Conservation (phyloP, 64 coral and sea anemone genomes). For the Dendronephthya gigantea region DNA sequence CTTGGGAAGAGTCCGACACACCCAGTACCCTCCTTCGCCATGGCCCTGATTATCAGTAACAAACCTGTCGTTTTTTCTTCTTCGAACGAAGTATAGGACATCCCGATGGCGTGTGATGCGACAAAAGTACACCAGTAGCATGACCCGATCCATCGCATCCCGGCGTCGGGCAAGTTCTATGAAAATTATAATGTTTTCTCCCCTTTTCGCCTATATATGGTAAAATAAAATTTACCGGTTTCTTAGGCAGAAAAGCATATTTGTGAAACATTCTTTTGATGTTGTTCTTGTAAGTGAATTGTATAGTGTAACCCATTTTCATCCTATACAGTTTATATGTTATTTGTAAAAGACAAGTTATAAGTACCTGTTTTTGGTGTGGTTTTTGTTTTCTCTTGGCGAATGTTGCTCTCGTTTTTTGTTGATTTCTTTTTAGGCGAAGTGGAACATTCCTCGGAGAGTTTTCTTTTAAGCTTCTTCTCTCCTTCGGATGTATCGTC, state of each 20-base stretch:
- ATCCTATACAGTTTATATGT: too few relatives aligned
- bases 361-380: neutral
- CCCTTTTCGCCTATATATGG: neutral
- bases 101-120: slow-evolving; percentile 68
- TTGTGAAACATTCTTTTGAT: too few relatives aligned
- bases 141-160: slow-evolving; percentile 82
- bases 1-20: too few relatives aligned
- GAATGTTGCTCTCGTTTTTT: neutral
- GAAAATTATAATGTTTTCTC: neutral
- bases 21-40: too few relatives aligned
- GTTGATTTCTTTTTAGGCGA: neutral
- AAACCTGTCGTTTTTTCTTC: slow-evolving; percentile 63
- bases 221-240: too few relatives aligned
- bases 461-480: neutral
- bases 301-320: too few relatives aligned
- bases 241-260: too few relatives aligned
- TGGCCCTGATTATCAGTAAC: too few relatives aligned
- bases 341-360: too few relatives aligned
- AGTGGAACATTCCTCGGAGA: neutral
- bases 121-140: slow-evolving; percentile 62
- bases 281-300: too few relatives aligned
- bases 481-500: neutral
- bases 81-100: slow-evolving; percentile 74
- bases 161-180: slow-evolving; percentile 46
- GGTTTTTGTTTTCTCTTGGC: neutral